Percentiles rank a stretch among this genome's conserved stretches.
Conservation (phyloP, 37 sponge, comb jelly and placozoan species). For the Cliona cf. orientalis region DNA sequence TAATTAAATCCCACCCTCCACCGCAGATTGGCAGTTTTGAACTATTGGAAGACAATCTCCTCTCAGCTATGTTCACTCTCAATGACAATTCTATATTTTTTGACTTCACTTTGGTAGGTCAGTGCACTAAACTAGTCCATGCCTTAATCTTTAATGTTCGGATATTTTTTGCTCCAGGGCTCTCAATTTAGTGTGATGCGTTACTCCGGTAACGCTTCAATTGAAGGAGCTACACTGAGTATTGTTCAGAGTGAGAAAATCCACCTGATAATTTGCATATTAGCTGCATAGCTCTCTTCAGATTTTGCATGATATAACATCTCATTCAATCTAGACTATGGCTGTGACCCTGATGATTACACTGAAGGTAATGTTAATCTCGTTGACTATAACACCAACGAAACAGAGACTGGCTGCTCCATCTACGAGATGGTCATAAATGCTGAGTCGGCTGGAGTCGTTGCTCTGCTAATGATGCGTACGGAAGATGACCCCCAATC, state of each 20-base stretch:
- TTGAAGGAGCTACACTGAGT: conserved; percentile 11
- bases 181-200: conserved; percentile 67
- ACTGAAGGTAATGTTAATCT: conserved; percentile 16
- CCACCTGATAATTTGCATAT: not conserved
- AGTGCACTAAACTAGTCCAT: too few species aligned
- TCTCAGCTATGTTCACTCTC: too few species aligned
- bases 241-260: conserved; percentile 21
- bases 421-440: conserved; percentile 29
- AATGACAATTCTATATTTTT: too few species aligned
- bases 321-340: too few species aligned
- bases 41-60: not conserved
- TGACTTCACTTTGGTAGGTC: too few species aligned
- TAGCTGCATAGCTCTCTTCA: too few species aligned
- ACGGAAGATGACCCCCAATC: conserved; percentile 14
- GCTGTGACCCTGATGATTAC: conserved; percentile 8
- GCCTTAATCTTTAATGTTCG: too few species aligned
- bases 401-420: conserved; percentile 1
- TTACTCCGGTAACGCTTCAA: conserved; percentile 53
- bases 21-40: conserved; percentile 16
- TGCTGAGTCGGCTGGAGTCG: conserved; percentile 40
- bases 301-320: too few species aligned
- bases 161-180: conserved; percentile 4
- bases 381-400: conserved; percentile 22
- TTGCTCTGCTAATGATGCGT: conserved; percentile 56
- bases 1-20: too few species aligned